Percentiles rank a stretch among this genome's conserved stretches.
Conservation (phyloP, 2,113 vertebrate genomes). For the Ancistrus triradiatus region DNA sequence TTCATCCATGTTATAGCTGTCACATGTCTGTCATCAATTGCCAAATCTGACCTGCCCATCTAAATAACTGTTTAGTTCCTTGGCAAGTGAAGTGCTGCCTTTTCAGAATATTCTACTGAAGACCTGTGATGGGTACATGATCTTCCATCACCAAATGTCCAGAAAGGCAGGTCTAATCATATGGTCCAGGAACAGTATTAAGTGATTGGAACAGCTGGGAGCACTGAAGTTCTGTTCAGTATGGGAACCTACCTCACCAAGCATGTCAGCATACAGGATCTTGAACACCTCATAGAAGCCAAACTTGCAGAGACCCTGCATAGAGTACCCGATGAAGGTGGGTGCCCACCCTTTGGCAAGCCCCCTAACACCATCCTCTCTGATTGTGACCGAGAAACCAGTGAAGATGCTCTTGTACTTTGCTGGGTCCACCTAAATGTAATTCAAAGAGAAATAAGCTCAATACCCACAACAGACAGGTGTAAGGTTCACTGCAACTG, state of each 20-base stretch:
- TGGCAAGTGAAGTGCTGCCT: no score
- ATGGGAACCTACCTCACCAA: slow-evolving; percentile 85
- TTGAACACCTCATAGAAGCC: slow-evolving; percentile 99
- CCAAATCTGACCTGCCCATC: no score
- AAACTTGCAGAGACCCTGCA: slow-evolving; percentile 99
- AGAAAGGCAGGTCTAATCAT: no score
- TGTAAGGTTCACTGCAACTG: neutral
- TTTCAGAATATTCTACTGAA: no score
- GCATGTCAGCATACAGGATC: slow-evolving; percentile 83
- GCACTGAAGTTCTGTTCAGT: no score
- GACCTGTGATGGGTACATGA: no score
- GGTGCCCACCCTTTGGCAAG: slow-evolving; percentile 98
- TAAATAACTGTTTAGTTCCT: no score
- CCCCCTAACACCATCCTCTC: slow-evolving; percentile 89
- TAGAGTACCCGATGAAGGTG: slow-evolving; percentile 94
- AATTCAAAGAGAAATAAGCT: neutral
- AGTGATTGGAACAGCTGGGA: no score
- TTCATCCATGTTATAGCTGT: no score
- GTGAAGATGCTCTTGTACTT: slow-evolving; percentile 96
- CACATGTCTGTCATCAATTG: no score
- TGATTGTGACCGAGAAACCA: slow-evolving; percentile 86
- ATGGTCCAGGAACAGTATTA: no score
- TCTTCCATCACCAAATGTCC: no score
- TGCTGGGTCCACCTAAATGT: slow-evolving; percentile 81
- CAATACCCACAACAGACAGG: neutral